Base-by-base conservation (phyloP, 30 jellyfish, hydroid and myxozoan genomes). In the Turritopsis rubra region DNA sequence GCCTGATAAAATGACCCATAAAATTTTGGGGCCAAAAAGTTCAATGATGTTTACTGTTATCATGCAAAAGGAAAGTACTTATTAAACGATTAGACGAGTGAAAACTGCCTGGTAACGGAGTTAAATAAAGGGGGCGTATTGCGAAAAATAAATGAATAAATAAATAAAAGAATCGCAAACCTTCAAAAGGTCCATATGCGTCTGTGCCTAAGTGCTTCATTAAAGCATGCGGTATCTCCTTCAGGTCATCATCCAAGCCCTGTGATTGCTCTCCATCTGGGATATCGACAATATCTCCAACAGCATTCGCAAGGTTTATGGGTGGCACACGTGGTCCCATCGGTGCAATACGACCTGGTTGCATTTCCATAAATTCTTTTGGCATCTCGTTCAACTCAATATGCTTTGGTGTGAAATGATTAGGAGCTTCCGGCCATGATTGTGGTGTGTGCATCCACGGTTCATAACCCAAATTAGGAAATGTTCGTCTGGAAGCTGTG, bases 251-350 rank as follows among this genome's bases (percentile, higher is more conserved):
- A 29, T 60, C 73, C 29, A 29, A 29, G 1, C 26, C 85, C 25
- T 21, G 52, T 19, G 28, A 21, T 29, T 52, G 30, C 41, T 60
- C 24, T 28, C 53, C 52, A 30, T 77, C 85, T 26, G 85, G 85
- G 53, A 77, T 77, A 18, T 77, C 85, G 29, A 77, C 85, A 26
- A 77, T 77, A 24, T 77, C 85, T 5, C 85, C 85, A 26, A 77
- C 75, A 17, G 85, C 66, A 52, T 77, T 77, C 28, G 71, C 73
- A 30, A 77, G 66, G 1, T 29, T 77, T 25, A 60, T 28, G 1
- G 85, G 72, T 16, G 85, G 85, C 0, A 21, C 75, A 28, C 73
- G 70, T 1, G 85, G 73, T 25, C 85, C 73, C 28, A 22, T 66
- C 70, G 85, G 28, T 1, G 66, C 71, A 0, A 77, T 30, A 19